Base-by-base conservation (phyloP, 2,113 vertebrate genomes). In the Heterotis niloticus region DNA sequence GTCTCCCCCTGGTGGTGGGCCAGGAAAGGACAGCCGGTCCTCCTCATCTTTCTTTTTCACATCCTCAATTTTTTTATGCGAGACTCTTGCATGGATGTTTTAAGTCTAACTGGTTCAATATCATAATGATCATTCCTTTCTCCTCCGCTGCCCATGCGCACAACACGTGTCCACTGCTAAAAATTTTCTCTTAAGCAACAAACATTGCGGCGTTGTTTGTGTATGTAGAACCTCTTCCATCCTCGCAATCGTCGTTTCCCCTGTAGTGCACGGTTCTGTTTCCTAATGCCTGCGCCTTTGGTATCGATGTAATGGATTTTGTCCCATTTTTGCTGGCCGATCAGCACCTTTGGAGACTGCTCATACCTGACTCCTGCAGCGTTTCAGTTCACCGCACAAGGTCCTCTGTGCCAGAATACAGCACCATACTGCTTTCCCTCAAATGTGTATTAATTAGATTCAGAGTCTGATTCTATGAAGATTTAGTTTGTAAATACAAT, bases 241-340 rank as follows among this genome's bases (percentile, higher is more conserved):
- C 81, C 77, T 83, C 65, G 69, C 81, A 73, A 83, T 84, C 44
- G 85, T 87, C 80, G 81, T 84, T 80, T 81, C 23, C 56, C 60
- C 62, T 1, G 52, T 29, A 0, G 73, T 18, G 17, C 10, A 28
- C 57, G 26, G 52, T 51, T 69, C n/a, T 57, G 51, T 67, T 59
- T 69, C 74, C 72, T 72, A 76, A 79, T n/a, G 5, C 79, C 60
- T 72, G 52, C 77, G 59, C 3, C 29, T 59, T 75, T 78, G 69
- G 79, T 82, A 72, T 82, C 67, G 79, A 80, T 80, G 84, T 84
- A 78, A 83, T 81, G 64, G 64, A 80, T 79, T 72, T 34, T 59
- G 59, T 64, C 17, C 28, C n/a, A 24, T 70, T 64, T 57, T 26
- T 75, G 54, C 67, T 34, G 23, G 75, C 52, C 64, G 28, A 81